Evolutionary conservation across 2,888 invertebrate species (phyloP).

Genomic region (Spicauda simplicius): DNA sequence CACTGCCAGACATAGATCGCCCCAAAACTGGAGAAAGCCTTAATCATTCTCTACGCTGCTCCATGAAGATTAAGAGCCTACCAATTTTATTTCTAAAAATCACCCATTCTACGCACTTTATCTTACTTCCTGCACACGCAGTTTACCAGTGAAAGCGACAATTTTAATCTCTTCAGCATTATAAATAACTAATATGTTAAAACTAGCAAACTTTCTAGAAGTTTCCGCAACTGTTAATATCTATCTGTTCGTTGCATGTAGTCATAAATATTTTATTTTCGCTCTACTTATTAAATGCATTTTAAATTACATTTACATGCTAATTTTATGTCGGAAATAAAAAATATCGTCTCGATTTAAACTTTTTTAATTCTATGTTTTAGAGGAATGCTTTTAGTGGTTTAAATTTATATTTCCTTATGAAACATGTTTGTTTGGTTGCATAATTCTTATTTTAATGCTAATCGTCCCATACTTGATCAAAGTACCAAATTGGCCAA

Average conservation of each 20-base stretch:
- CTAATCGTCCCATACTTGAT: no score
- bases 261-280: conserved; percentile 26
- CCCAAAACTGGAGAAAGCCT: no score
- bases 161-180: conserved; percentile 7
- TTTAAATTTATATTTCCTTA: background rate
- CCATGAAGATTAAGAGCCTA: no score
- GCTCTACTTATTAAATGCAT: conserved; percentile 8
- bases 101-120: background rate
- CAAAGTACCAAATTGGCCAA: no score
- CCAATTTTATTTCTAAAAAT: no score
- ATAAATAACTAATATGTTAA: conserved; percentile 4
- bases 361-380: background rate
- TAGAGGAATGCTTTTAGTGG: background rate
- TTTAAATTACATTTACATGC: background rate
- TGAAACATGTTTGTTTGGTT: no score
- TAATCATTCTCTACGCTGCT: no score
- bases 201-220: conserved; percentile 17
- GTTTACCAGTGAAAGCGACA: conserved; percentile 6
- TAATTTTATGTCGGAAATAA: background rate
- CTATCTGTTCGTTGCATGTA: conserved; percentile 40
- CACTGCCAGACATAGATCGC: no score
- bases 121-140: background rate
- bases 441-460: no score
- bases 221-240: conserved; percentile 6
- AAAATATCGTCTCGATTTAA: background rate